Evolutionary conservation across 2,113 vertebrate genomes (phyloP), one percentile per base, ranked within the genome.

Genomic region (Crotalus tigris): DNA sequence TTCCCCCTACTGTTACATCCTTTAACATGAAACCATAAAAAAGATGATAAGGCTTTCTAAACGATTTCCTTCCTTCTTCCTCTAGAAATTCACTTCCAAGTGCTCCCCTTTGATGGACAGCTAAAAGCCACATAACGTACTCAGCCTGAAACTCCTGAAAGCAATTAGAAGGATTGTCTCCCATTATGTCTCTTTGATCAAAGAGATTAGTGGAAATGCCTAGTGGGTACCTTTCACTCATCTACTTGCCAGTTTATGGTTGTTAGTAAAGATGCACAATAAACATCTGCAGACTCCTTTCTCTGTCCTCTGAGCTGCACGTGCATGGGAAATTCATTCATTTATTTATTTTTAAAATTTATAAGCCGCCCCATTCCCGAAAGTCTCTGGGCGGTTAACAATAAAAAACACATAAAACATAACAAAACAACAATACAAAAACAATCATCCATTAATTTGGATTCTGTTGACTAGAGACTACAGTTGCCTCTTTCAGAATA

Each of bases 111-210:
- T 0, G 0, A 90, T 95, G 93, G 87, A 87, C 75, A 55, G 89
- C 87, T 93, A 89, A 89, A 89, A 92, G 61, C 58, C 92, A 85
- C 15, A 5, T 88, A 94, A 87, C 1, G 21, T 53, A 51, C 12
- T 39, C 26, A 92, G 55, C 88, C 87, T 90, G 92, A 93, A 95
- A 94, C 33, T 95, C 94, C 51, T 93, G 90, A 96, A 92, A 93
- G 46, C 10, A 94, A 91, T 94, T 93, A 92, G 10, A 59, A 39
- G 88, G 91, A 64, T 11, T 12, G 94, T 94, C 94, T 94, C 92
- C 46, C 1, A 51, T 95, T 96, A 93, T 26, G 64, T 69, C 15
- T 11, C 5, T 17, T 92, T 95, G 81, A 89, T 29, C 95, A 85
- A 92, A 92, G 89, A 94, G 87, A 94, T 94, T 91, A 91, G 85